These are phyloP conservation scores for Mormyrops attenuatus DNA, from an alignment of 2,797 vertebrate species.

Conservation along the genomic window DNA sequence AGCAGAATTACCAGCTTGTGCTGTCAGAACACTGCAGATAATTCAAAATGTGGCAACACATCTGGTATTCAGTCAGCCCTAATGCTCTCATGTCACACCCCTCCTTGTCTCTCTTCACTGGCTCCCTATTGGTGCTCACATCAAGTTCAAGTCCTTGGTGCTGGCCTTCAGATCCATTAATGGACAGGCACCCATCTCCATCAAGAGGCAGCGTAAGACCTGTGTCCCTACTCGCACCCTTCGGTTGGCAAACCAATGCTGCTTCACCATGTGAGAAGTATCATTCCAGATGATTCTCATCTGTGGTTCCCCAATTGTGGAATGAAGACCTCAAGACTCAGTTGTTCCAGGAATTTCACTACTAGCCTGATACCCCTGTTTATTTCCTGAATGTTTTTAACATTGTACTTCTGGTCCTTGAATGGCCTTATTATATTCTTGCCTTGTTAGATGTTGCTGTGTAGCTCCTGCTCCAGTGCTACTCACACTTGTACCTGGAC, in stretches of 20 bases:
- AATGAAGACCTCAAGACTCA: not conserved
- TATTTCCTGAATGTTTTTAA: not conserved
- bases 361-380: not conserved
- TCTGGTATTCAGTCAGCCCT: not conserved
- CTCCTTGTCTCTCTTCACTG: not conserved
- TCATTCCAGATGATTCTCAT: not conserved
- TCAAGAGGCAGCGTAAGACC: not conserved
- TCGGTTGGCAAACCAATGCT: not conserved
- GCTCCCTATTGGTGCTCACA: not conserved
- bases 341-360: not conserved
- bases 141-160: not conserved
- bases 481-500: not conserved
- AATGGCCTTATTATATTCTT: not conserved
- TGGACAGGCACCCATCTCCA: not conserved
- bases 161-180: not conserved
- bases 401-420: not conserved
- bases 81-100: not conserved
- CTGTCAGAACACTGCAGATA: not conserved
- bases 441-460: not conserved
- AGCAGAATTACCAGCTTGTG: not conserved
- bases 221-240: not conserved
- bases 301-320: not conserved
- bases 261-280: not conserved
- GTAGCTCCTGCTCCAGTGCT: not conserved
- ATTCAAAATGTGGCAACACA: not conserved